Evolutionary conservation across 2,797 vertebrate species (phyloP), one percentile per base, ranked within the genome.

Genomic region (Otus scops): DNA sequence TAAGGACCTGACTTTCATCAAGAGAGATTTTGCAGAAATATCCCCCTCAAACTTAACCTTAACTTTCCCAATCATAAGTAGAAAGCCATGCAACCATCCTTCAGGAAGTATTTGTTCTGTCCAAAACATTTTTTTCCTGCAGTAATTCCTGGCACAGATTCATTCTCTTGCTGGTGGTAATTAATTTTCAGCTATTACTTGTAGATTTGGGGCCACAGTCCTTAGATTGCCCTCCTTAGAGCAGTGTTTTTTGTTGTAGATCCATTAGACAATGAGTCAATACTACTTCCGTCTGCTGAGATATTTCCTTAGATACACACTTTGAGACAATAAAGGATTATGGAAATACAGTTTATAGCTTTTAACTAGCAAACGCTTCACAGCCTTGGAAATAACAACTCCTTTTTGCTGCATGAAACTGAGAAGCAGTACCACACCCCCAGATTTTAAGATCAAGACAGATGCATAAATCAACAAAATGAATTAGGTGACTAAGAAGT

Each of bases 1-100:
- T 91, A 95, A 85, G 77, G 60, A 76, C 56, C 43, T 79, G 74
- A 89, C 70, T 96, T 96, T 85, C 78, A 91, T 93, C 74, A 92
- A 56, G 75, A 54, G 36, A 79, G 34, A 75, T 75, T 89, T 88
- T 5, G 0, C 65, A 90, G 86, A 95, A 95, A 76, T 79, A 95
- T 43, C 50, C 32, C 70, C 34, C 61, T 85, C 63, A 94, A 90
- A 81, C 90, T 84, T 88, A 74, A 84, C 70, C 38, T 92, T 73
- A 94, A 92, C 92, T 90, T 95, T 79, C 74, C 70, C 50, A 85
- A 23, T 71, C 65, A 84, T 47, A 85, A 91, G 47, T 80, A 90
- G 50, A 93, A 93, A 95, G 30, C 38, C 32, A 61, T 4, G 14
- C 32, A 86, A 32, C 38, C 45, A 43, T 73, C 57, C 80, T 92